phyloP scores from a whole-genome alignment of 23 tunicate species.

The Phallusia fumigata region DNA sequence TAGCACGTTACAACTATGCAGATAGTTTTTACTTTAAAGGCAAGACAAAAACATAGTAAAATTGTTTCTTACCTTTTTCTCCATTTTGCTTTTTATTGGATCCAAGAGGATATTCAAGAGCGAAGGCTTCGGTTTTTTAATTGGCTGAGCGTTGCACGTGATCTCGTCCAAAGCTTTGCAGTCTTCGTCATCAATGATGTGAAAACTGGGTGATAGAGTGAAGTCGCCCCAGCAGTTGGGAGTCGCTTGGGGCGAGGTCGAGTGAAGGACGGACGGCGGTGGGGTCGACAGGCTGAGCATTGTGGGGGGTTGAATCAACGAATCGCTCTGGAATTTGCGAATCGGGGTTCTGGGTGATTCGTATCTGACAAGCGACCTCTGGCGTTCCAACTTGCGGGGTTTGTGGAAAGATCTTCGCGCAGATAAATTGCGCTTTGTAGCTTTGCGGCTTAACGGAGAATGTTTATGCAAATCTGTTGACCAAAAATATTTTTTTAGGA shows the following conservation, averaged over 20 bases:
- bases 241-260: neutral
- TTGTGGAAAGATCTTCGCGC: neutral
- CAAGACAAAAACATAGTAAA: neutral
- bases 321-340: neutral
- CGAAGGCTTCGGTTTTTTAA: neutral
- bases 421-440: too few relatives aligned
- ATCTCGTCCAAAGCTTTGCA: conserved; percentile 9
- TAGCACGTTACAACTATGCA: neutral
- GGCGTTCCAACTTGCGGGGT: neutral
- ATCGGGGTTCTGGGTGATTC: neutral
- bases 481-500: too few relatives aligned
- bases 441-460: too few relatives aligned
- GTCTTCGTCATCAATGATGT: neutral
- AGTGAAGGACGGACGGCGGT: conserved; percentile 14
- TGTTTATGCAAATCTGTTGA: too few relatives aligned
- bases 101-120: conserved; percentile 2
- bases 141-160: conserved; percentile 9
- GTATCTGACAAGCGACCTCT: neutral
- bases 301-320: neutral
- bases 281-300: conserved; percentile 20
- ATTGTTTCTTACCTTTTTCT: neutral
- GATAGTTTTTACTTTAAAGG: neutral
- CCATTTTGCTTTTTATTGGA: neutral
- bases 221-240: neutral
- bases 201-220: conserved; percentile 8